Evolutionary conservation across 2,888 invertebrate genomes (phyloP).

Genomic region (Diogma glabrata): DNA sequence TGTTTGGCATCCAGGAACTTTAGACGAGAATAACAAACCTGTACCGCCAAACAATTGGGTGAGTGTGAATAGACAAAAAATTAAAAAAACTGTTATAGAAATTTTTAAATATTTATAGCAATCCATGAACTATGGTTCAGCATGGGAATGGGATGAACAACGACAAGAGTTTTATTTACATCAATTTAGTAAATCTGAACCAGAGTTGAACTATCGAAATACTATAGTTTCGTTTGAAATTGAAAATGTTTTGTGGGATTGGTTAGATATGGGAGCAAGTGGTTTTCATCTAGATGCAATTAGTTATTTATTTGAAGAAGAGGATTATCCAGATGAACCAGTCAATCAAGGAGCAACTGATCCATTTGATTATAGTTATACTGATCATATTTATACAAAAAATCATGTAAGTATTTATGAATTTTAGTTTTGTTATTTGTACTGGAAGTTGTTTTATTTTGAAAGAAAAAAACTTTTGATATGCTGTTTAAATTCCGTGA

Average conservation of each 20-base stretch:
- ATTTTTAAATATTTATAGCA: conserved; percentile 20
- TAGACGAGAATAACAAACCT: conserved; percentile 20
- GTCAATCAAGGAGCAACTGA: conserved; percentile 33
- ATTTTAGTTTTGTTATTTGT: background rate
- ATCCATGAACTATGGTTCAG: conserved; percentile 49
- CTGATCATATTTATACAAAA: conserved; percentile 42
- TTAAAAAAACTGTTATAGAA: background rate
- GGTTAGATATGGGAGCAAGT: conserved; percentile 60
- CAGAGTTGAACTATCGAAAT: conserved; percentile 62
- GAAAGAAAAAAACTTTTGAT: conserved; percentile 27
- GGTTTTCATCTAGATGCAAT: conserved; percentile 54
- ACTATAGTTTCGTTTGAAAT: conserved; percentile 50
- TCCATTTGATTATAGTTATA: conserved; percentile 39
- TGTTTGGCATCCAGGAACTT: conserved; percentile 41
- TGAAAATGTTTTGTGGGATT: conserved; percentile 51
- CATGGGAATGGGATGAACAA: conserved; percentile 46
- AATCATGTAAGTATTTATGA: conserved; percentile 34
- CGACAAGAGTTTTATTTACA: conserved; percentile 50
- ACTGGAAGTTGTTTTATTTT: background rate
- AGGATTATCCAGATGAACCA: conserved; percentile 42
- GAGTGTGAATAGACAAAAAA: conserved; percentile 10
- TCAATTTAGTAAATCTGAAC: conserved; percentile 44
- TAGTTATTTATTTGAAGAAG: conserved; percentile 37
- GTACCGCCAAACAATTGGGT: conserved; percentile 40
- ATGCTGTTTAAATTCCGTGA: conserved; percentile 35